Conservation (phyloP, 30 jellyfish, hydroid and myxozoan genomes). For the Catostylus mosaicus region DNA sequence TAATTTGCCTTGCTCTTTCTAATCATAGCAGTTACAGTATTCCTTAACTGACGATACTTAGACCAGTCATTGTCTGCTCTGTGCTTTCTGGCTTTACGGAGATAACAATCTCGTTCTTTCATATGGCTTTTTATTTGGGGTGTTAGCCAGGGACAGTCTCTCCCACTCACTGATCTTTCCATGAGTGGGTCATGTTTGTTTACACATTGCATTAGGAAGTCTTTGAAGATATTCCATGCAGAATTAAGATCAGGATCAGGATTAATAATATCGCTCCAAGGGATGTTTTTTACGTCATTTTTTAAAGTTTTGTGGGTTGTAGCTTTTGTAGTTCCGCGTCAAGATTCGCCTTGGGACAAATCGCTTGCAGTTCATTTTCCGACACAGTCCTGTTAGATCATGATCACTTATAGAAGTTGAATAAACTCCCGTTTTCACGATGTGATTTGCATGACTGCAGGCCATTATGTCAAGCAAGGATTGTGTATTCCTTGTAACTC, state of each 20-base stretch:
- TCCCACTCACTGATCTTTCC: constrained; percentile 21
- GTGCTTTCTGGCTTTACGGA: constrained; percentile 33
- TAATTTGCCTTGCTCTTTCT: constrained; percentile 50
- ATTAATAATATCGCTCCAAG: constrained; percentile 24
- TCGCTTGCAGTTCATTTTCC: constrained; percentile 20
- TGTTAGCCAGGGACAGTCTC: constrained; percentile 50
- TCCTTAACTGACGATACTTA: constrained; percentile 41
- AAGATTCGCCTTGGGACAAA: constrained; percentile 43
- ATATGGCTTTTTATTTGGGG: constrained; percentile 15
- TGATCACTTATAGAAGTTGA: constrained; percentile 43
- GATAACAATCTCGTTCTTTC: constrained; percentile 42
- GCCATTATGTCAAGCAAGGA: constrained; percentile 39
- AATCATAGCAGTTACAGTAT: constrained; percentile 30
- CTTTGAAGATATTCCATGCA: constrained; percentile 43
- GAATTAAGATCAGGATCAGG: constrained; percentile 33
- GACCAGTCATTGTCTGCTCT: constrained; percentile 57
- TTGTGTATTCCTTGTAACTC: constrained; percentile 23
- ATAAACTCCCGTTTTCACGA: constrained; percentile 25
- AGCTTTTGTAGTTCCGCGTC: constrained; percentile 31
- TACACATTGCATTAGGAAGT: constrained; percentile 14
- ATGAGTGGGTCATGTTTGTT: constrained; percentile 50
- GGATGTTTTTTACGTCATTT: constrained; percentile 26
- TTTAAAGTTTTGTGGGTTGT: constrained; percentile 26
- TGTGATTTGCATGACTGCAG: constrained; percentile 32
- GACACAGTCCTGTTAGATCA: constrained; percentile 11